Percentiles rank a stretch among this genome's conserved stretches.
These are phyloP conservation scores for Papilio machaon DNA, from an alignment of 1,140 invertebrate genomes.

Conservation along the genomic window DNA sequence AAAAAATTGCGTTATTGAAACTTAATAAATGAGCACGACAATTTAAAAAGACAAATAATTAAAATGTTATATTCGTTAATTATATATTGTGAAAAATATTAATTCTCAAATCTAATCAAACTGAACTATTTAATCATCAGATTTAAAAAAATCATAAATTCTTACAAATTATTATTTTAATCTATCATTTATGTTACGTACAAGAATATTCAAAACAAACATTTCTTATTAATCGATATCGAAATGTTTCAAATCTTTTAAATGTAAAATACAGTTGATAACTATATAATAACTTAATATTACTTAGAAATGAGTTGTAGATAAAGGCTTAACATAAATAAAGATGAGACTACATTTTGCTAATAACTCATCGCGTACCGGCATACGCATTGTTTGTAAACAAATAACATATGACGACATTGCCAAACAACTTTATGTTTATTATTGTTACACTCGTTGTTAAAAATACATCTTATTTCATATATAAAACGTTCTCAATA, in stretches of 20 bases:
- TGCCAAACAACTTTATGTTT: conserved; percentile 42
- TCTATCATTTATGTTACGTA: neutral
- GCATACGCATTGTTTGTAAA: conserved; percentile 77
- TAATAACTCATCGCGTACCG: conserved; percentile 58
- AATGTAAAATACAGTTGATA: neutral
- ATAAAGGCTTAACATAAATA: conserved; percentile 20
- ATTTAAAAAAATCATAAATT: neutral
- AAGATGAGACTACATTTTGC: conserved; percentile 32
- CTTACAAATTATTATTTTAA: neutral
- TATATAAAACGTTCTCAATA: conserved; percentile 43
- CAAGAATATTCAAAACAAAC: neutral
- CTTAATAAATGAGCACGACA: neutral
- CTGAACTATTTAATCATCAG: neutral
- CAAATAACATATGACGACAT: conserved; percentile 76
- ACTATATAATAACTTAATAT: neutral
- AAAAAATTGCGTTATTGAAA: neutral
- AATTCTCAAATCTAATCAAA: neutral
- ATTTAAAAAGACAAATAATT: neutral
- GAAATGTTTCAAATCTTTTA: neutral
- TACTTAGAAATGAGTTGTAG: neutral
- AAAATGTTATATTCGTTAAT: neutral
- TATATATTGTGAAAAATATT: neutral
- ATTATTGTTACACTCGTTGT: conserved; percentile 45
- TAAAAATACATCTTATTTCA: conserved; percentile 43
- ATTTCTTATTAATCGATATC: neutral